phyloP scores from a whole-genome alignment of 1,140 invertebrate species.

The Ceratina japonica region DNA sequence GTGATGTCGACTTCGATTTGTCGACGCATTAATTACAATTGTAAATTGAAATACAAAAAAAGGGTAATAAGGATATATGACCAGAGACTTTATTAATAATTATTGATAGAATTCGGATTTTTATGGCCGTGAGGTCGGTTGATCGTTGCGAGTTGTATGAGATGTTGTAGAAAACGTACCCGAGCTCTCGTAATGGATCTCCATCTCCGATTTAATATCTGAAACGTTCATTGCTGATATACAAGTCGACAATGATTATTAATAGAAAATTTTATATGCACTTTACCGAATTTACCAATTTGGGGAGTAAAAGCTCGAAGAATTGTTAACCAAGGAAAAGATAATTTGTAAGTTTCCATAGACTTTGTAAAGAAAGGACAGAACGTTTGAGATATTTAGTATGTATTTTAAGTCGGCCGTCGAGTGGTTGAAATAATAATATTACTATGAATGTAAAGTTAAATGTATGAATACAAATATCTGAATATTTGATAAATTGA shows the following conservation, averaged over 20 bases:
- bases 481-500: too few species aligned
- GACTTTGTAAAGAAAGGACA: too few species aligned
- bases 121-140: not conserved
- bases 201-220: constrained; percentile 9
- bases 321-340: too few species aligned
- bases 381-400: too few species aligned
- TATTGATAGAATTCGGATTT: not conserved
- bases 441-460: too few species aligned
- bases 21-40: not conserved
- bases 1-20: too few species aligned
- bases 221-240: constrained; percentile 6
- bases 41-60: not conserved
- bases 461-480: too few species aligned
- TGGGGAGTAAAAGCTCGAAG: too few species aligned
- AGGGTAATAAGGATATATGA: not conserved
- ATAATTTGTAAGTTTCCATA: too few species aligned
- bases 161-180: not conserved
- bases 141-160: not conserved
- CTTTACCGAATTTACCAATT: too few species aligned
- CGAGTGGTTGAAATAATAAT: too few species aligned
- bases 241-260: not conserved
- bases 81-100: not conserved
- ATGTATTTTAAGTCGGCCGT: too few species aligned
- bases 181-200: not conserved
- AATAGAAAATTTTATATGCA: not conserved